These are phyloP conservation scores for Metopia argyrocephala DNA, from an alignment of 2,888 invertebrate species.

Conservation along the genomic window DNA sequence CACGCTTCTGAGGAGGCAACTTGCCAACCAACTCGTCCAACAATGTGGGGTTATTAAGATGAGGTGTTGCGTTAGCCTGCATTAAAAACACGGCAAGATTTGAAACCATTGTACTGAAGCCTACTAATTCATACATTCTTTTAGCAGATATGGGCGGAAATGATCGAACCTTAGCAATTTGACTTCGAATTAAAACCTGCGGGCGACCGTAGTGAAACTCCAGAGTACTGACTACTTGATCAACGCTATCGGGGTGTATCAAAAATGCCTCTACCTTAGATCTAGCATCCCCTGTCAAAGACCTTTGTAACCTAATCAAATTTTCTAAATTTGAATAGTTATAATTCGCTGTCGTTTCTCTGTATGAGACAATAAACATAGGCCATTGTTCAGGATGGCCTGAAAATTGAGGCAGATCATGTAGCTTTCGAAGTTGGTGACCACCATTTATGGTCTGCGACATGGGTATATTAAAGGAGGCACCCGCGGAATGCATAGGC, in stretches of 20 bases:
- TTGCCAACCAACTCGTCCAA: conserved; percentile 39
- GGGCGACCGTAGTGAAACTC: conserved; percentile 65
- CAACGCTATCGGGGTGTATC: conserved; percentile 61
- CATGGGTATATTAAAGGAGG: not conserved
- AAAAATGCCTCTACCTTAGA: conserved; percentile 57
- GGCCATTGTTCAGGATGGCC: conserved; percentile 66
- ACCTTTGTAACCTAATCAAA: conserved; percentile 57
- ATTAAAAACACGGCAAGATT: conserved; percentile 54
- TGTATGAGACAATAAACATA: conserved; percentile 61
- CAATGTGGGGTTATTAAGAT: conserved; percentile 42
- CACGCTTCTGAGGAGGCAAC: conserved; percentile 31
- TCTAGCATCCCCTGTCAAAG: conserved; percentile 56
- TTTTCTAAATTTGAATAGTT: conserved; percentile 60
- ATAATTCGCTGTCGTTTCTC: conserved; percentile 53
- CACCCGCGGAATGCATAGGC: not conserved
- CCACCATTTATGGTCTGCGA: not conserved
- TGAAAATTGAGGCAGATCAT: conserved; percentile 62
- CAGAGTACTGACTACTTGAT: conserved; percentile 52
- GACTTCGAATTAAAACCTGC: conserved; percentile 60
- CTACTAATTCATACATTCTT: conserved; percentile 53
- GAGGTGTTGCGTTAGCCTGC: conserved; percentile 44
- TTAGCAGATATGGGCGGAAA: conserved; percentile 54
- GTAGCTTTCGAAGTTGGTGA: conserved; percentile 50
- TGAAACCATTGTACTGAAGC: conserved; percentile 55
- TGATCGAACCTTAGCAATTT: conserved; percentile 57